phyloP scores from a whole-genome alignment of 2,113 vertebrate genomes.

The Micromys minutus region DNA sequence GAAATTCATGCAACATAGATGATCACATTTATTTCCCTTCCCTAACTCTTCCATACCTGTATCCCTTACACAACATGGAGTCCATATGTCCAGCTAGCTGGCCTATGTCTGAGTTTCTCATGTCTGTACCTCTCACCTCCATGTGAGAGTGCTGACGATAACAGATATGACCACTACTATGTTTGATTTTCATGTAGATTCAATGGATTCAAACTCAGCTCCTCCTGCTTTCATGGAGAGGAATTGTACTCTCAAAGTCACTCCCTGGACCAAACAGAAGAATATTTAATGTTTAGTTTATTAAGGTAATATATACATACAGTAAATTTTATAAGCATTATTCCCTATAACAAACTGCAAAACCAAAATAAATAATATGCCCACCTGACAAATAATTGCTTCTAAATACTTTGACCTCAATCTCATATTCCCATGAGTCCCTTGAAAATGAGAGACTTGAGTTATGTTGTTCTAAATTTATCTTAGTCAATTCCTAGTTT shows the following conservation, averaged over 20 bases:
- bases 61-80: too few species aligned
- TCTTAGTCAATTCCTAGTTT: neutral
- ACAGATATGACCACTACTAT: too few species aligned
- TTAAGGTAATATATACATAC: neutral
- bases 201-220: neutral
- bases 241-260: too few species aligned
- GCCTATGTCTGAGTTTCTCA: neutral
- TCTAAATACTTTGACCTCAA: neutral
- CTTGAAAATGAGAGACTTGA: neutral
- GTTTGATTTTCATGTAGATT: neutral
- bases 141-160: neutral
- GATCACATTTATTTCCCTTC: neutral
- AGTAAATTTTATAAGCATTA: neutral
- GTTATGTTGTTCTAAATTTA: neutral
- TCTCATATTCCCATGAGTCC: fast-evolving
- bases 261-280: neutral
- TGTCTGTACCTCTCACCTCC: neutral
- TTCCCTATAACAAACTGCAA: neutral
- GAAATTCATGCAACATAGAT: neutral
- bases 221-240: too few species aligned
- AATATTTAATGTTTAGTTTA: neutral
- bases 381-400: neutral
- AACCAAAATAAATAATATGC: neutral
- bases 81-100: neutral
- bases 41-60: neutral